Conservation (phyloP, 2,888 invertebrate species). For the Calameuta pallipes region DNA sequence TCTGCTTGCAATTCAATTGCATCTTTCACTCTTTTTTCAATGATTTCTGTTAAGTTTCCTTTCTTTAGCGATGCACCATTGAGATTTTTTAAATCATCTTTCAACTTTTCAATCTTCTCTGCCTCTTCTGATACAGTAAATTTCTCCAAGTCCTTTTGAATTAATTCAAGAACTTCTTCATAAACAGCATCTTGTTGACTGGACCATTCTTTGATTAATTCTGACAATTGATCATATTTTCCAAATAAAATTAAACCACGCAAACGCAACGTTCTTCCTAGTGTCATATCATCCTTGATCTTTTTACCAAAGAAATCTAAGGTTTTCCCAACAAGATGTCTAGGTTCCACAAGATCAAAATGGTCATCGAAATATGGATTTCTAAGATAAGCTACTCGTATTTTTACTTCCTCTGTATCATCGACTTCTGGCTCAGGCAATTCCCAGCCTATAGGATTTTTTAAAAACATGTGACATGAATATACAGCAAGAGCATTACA, state of each 20-base stretch:
- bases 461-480: slow-evolving; percentile 80
- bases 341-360: slow-evolving; percentile 82
- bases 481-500: slow-evolving; percentile 77
- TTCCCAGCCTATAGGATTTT: slow-evolving; percentile 68
- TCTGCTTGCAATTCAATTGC: slow-evolving; percentile 70
- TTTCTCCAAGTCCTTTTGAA: slow-evolving; percentile 59
- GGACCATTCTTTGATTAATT: slow-evolving; percentile 54
- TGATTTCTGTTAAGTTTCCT: slow-evolving; percentile 64
- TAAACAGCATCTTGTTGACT: slow-evolving; percentile 55
- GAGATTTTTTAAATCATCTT: slow-evolving; percentile 42
- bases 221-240: slow-evolving; percentile 72
- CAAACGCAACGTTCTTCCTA: slow-evolving; percentile 72
- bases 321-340: slow-evolving; percentile 85
- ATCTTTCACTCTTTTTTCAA: slow-evolving; percentile 69
- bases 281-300: slow-evolving; percentile 60
- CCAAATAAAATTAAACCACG: slow-evolving; percentile 76
- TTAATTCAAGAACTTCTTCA: slow-evolving; percentile 61
- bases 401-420: slow-evolving; percentile 73
- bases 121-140: slow-evolving; percentile 53
- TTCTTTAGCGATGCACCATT: slow-evolving; percentile 39
- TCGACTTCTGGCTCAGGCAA: slow-evolving; percentile 59
- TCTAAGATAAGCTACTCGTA: slow-evolving; percentile 82
- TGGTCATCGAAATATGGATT: slow-evolving; percentile 91
- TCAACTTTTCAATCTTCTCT: slow-evolving; percentile 61
- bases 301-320: slow-evolving; percentile 73